Evolutionary conservation across 2,888 invertebrate species (phyloP).

Genomic region (Onchidella celtica): DNA sequence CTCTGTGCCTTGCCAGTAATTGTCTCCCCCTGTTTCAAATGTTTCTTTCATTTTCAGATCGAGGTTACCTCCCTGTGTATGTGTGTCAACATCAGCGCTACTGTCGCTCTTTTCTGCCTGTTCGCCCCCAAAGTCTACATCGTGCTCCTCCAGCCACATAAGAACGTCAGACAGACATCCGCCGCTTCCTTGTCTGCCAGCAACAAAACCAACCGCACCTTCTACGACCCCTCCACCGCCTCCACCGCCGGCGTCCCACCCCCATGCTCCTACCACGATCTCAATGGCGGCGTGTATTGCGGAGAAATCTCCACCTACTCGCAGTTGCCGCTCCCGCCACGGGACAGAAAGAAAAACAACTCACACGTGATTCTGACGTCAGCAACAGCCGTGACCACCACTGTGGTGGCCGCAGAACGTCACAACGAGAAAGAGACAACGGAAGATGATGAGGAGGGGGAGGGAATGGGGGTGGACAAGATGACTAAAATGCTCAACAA

Average conservation of each 20-base stretch:
- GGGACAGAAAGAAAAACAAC: slow-evolving; percentile 23
- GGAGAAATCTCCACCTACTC: slow-evolving; percentile 28
- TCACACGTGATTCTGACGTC: slow-evolving; percentile 17
- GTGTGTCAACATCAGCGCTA: slow-evolving; percentile 86
- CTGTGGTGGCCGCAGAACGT: neutral
- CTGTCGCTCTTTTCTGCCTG: slow-evolving; percentile 86
- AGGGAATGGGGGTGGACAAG: neutral
- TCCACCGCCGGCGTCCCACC: slow-evolving; percentile 28
- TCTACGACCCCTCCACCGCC: slow-evolving; percentile 54
- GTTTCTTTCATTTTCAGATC: slow-evolving; percentile 83
- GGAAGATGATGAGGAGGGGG: slow-evolving; percentile 3
- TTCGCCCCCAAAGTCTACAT: slow-evolving; percentile 88
- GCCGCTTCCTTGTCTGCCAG: slow-evolving; percentile 64
- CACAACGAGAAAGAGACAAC: neutral
- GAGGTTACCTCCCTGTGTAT: slow-evolving; percentile 87
- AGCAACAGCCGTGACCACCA: slow-evolving; percentile 14
- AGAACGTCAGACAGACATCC: slow-evolving; percentile 85
- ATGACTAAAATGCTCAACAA: neutral
- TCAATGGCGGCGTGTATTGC: slow-evolving; percentile 46
- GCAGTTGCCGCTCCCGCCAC: neutral
- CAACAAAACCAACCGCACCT: slow-evolving; percentile 54
- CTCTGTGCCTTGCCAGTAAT: no score
- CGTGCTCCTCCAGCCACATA: slow-evolving; percentile 87
- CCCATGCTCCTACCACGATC: slow-evolving; percentile 29
- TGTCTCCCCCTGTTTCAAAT: no score